A percentile compares a stretch with the other conserved stretches of the same genome.
Evolutionary conservation across 2,888 invertebrate genomes (phyloP).

Genomic region (Sceliomorpha sp.): DNA sequence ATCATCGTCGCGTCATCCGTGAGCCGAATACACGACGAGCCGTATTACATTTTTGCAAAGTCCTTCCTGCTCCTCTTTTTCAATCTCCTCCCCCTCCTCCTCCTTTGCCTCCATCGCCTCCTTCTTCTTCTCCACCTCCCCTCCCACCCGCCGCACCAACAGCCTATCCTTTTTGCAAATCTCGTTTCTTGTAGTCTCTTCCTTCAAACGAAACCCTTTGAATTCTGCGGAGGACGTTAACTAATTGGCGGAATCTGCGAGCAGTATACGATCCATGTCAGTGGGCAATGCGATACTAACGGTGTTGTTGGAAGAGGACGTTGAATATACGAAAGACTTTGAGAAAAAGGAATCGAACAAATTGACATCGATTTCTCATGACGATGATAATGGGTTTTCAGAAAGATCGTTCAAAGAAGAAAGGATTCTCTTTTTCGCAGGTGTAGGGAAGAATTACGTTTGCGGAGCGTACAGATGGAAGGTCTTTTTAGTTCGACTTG

Average conservation of each 20-base stretch:
- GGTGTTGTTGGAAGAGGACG: not conserved
- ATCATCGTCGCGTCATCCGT: slow-evolving; percentile 79
- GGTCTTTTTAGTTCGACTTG: too few relatives aligned
- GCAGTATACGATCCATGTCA: not conserved
- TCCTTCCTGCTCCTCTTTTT: slow-evolving; percentile 45
- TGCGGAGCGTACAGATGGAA: too few relatives aligned
- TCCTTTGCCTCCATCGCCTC: too few relatives aligned
- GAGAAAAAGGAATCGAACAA: too few relatives aligned
- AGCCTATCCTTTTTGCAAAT: slow-evolving; percentile 17
- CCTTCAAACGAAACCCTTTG: not conserved
- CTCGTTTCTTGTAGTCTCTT: not conserved
- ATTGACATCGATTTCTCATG: too few relatives aligned
- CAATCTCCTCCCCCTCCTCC: not conserved
- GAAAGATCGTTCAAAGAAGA: too few relatives aligned
- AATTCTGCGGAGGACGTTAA: not conserved
- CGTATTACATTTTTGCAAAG: slow-evolving; percentile 63
- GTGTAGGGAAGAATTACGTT: too few relatives aligned
- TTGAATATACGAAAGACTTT: too few relatives aligned
- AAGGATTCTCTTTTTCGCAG: too few relatives aligned
- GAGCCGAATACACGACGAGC: slow-evolving; percentile 72
- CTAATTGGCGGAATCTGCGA: not conserved
- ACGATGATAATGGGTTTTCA: too few relatives aligned
- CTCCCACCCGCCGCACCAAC: not conserved
- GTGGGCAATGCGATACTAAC: not conserved
- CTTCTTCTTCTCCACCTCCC: slow-evolving; percentile 6